Conservation (phyloP, 2,113 vertebrate genomes). For the Carassius auratus region DNA sequence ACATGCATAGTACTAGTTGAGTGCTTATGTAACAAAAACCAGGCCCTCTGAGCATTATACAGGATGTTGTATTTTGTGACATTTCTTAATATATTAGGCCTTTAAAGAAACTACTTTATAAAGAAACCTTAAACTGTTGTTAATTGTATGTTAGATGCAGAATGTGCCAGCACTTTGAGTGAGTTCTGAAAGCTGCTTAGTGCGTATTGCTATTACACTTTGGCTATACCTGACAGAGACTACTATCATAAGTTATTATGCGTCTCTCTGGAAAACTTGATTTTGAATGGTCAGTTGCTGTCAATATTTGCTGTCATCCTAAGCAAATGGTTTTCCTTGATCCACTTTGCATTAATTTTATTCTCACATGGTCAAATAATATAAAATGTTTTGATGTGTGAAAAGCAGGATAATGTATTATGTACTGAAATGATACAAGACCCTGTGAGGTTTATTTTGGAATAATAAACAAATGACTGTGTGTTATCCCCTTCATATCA, state of each 20-base stretch:
- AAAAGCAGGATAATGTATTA: slow-evolving; percentile 4
- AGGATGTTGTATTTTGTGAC: neutral
- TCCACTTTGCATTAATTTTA: neutral
- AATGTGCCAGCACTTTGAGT: neutral
- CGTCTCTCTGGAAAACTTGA: neutral
- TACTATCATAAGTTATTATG: neutral
- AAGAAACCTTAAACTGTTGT: neutral
- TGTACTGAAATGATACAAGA: neutral
- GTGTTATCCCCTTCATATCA: neutral
- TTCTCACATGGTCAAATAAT: neutral
- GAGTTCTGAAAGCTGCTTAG: slow-evolving; percentile 21
- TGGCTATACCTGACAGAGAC: neutral
- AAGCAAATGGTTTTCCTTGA: neutral
- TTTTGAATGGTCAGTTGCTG: neutral
- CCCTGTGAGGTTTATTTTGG: neutral
- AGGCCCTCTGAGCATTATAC: neutral
- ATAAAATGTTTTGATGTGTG: neutral
- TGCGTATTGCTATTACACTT: neutral
- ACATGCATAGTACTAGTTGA: neutral
- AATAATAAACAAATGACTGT: neutral
- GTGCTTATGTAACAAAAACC: neutral
- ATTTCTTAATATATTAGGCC: neutral
- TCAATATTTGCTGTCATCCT: neutral
- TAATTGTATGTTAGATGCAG: neutral
- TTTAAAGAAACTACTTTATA: neutral